Evolutionary conservation across 2,797 vertebrate genomes (phyloP).

Genomic region (Xerus rutilus): DNA sequence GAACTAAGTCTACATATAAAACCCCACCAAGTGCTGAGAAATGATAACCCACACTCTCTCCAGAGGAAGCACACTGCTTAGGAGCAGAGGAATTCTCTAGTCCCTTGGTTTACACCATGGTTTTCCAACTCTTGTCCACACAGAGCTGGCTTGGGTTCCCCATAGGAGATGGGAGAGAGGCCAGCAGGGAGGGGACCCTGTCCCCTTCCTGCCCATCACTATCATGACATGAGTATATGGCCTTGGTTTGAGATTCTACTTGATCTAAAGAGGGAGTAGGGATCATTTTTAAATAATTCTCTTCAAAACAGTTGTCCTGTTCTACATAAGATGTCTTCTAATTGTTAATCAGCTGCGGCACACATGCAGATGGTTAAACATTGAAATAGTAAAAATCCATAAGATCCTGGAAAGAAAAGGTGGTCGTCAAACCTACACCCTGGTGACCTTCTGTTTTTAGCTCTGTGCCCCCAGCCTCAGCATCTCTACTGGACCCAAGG

Average conservation of each 20-base stretch:
- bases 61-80: neutral
- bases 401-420: neutral
- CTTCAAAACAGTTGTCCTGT: neutral
- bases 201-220: neutral
- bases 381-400: neutral
- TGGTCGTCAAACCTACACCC: neutral
- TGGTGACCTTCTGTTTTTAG: neutral
- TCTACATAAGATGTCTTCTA: neutral
- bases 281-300: neutral
- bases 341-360: neutral
- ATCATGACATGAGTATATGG: neutral
- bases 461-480: neutral
- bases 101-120: accelerated
- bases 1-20: accelerated
- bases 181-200: neutral
- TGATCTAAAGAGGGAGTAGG: neutral
- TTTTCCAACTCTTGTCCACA: neutral
- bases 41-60: accelerated
- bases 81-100: neutral
- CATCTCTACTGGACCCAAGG: accelerated
- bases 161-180: neutral
- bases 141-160: neutral
- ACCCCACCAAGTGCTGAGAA: accelerated
- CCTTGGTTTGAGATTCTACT: neutral
- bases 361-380: neutral